Evolutionary conservation across 2,797 vertebrate genomes (phyloP).

Genomic region (Myotis pilosus): DNA sequence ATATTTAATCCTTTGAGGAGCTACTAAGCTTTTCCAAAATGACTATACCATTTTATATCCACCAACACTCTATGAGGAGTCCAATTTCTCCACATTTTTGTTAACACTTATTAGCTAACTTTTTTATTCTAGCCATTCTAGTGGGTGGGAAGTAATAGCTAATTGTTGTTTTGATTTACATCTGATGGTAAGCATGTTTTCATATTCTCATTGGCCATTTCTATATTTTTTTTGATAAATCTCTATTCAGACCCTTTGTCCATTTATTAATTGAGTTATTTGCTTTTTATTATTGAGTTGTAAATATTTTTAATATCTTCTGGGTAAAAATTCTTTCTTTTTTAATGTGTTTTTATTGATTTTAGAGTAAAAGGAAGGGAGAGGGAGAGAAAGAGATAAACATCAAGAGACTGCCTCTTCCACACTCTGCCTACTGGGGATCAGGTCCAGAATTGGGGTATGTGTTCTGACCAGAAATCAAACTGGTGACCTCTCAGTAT

Average conservation of each 20-base stretch:
- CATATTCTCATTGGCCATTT: neutral
- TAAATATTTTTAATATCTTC: neutral
- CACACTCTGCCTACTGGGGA: too few species aligned
- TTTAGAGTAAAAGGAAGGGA: too few species aligned
- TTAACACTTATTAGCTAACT: neutral
- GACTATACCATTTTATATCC: neutral
- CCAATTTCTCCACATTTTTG: neutral
- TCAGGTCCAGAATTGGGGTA: too few species aligned
- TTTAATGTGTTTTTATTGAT: too few species aligned
- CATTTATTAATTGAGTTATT: neutral
- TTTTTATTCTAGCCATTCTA: neutral
- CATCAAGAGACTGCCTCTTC: too few species aligned
- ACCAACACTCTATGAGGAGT: neutral
- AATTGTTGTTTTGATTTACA: neutral
- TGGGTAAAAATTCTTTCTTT: neutral
- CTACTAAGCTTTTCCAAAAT: neutral
- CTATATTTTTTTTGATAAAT: neutral
- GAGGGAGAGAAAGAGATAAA: too few species aligned
- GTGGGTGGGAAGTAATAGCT: neutral
- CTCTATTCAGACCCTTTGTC: neutral
- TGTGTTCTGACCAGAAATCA: too few species aligned
- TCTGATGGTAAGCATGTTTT: neutral
- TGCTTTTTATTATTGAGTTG: neutral
- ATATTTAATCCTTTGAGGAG: neutral
- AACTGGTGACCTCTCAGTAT: too few species aligned